These are phyloP conservation scores for Lymantria dispar DNA, from an alignment of 2,888 invertebrate species.

Conservation along the genomic window DNA sequence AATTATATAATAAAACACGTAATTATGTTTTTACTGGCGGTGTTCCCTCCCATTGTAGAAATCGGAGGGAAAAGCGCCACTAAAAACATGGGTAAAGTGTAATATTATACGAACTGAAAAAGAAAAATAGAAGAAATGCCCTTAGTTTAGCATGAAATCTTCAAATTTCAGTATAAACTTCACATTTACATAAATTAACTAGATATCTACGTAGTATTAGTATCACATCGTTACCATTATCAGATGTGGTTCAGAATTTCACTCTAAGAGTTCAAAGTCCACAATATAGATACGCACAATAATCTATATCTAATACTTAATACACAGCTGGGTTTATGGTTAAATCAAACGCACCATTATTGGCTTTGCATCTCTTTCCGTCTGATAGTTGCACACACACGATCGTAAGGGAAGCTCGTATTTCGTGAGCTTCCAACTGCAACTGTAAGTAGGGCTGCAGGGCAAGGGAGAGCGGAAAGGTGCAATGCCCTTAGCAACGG, in stretches of 20 bases:
- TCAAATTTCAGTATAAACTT: no score
- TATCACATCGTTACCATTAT: constrained; percentile 51
- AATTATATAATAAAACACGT: no score
- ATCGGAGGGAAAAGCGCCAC: no score
- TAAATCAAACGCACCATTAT: constrained; percentile 57
- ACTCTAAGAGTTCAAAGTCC: constrained; percentile 79
- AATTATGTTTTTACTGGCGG: no score
- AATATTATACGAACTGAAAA: no score
- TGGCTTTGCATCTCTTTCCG: constrained; percentile 73
- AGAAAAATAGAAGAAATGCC: no score
- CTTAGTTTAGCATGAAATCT: no score
- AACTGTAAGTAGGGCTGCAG: constrained; percentile 78
- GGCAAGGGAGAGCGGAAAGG: constrained; percentile 78
- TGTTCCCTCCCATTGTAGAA: no score
- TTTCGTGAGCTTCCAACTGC: constrained; percentile 58
- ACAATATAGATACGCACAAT: constrained; percentile 60
- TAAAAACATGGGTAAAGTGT: no score
- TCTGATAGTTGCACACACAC: constrained; percentile 49
- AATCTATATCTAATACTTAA: constrained; percentile 56
- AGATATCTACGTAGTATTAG: no score
- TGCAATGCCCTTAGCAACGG: constrained; percentile 76
- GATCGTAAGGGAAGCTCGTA: constrained; percentile 59
- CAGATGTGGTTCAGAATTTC: constrained; percentile 59
- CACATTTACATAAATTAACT: no score
- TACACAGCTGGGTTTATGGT: constrained; percentile 69